A percentile compares a stretch with the other conserved stretches of the same genome.
These are phyloP conservation scores for Ornithoptera priamus DNA, from an alignment of 2,888 invertebrate genomes.

Conservation along the genomic window DNA sequence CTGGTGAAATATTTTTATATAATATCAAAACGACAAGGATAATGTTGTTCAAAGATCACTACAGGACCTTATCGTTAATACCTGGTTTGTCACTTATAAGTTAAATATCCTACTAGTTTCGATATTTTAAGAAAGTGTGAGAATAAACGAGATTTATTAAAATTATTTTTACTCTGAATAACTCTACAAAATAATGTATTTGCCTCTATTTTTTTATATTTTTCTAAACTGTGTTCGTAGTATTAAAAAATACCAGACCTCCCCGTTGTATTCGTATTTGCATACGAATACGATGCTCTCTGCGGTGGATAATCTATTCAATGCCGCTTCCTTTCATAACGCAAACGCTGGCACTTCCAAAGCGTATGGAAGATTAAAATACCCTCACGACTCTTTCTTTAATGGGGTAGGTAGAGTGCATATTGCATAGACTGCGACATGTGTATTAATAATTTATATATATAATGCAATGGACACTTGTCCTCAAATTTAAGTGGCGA, in stretches of 20 bases:
- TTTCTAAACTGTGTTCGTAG: slow-evolving; percentile 12
- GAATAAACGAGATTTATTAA: no score
- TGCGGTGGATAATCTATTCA: slow-evolving; percentile 16
- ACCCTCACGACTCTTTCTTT: slow-evolving; percentile 13
- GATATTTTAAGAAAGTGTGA: no score
- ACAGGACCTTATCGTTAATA: not conserved
- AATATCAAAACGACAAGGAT: not conserved
- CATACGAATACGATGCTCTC: slow-evolving; percentile 22
- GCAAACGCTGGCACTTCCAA: slow-evolving; percentile 15
- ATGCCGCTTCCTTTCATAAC: slow-evolving; percentile 18
- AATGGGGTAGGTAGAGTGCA: not conserved
- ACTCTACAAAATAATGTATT: not conserved
- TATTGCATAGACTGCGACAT: not conserved
- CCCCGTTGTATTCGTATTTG: slow-evolving; percentile 20
- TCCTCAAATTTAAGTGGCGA: no score
- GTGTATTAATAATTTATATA: no score
- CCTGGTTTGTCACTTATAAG: no score
- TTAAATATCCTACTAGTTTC: no score
- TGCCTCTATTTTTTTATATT: not conserved
- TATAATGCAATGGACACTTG: no score
- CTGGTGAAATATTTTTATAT: not conserved
- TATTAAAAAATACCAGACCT: slow-evolving; percentile 30
- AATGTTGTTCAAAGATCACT: not conserved
- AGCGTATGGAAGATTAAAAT: slow-evolving; percentile 23
- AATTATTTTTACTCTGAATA: no score